Conservation (phyloP, 2,888 invertebrate species). For the Trimorus sp. region DNA sequence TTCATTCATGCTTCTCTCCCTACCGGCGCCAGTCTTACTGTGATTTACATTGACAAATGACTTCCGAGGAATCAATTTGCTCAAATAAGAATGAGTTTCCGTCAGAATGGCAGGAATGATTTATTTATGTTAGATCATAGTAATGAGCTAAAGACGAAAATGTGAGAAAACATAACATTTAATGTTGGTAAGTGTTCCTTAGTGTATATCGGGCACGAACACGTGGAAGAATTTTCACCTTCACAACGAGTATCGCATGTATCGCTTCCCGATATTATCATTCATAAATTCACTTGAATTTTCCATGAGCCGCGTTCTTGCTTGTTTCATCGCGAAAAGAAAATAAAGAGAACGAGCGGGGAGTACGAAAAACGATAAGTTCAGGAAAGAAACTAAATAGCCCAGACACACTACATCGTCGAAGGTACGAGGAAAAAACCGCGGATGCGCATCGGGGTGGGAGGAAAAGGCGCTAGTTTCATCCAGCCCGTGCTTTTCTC, state of each 20-base stretch:
- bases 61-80: background rate
- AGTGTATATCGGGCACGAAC: conserved; percentile 12
- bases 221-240: conserved; percentile 30
- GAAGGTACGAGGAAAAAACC: conserved; percentile 58
- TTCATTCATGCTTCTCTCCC: conserved; percentile 14
- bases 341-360: conserved; percentile 43
- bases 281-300: conserved; percentile 66
- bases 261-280: conserved; percentile 57
- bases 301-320: conserved; percentile 56
- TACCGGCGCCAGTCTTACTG: background rate
- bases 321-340: conserved; percentile 48
- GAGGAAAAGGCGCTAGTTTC: conserved; percentile 54
- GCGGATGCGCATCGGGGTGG: conserved; percentile 41
- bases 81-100: background rate
- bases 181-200: conserved; percentile 16
- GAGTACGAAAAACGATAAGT: conserved; percentile 40
- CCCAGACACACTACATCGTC: conserved; percentile 58
- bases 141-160: background rate
- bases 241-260: conserved; percentile 27
- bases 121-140: background rate
- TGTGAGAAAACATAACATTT: background rate
- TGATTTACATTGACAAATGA: background rate
- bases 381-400: conserved; percentile 61
- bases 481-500: conserved; percentile 55
- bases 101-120: no score